phyloP scores from a whole-genome alignment of 2,797 vertebrate genomes.

The Capromys pilorides region DNA sequence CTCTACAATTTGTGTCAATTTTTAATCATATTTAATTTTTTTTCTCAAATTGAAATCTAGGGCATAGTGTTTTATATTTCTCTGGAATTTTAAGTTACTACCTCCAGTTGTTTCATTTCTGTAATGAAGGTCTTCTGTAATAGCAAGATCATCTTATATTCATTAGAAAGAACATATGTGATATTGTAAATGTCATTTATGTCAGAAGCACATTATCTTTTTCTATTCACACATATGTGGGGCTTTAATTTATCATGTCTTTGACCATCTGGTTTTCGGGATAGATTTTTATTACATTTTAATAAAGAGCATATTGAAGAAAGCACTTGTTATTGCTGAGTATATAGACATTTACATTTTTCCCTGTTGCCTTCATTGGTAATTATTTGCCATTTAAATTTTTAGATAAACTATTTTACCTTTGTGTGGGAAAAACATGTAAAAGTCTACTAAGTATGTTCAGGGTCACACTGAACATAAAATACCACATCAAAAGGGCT shows the following conservation, averaged over 20 bases:
- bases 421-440: background rate
- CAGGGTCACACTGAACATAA: background rate
- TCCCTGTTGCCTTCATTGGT: background rate
- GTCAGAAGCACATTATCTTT: slow-evolving; percentile 72
- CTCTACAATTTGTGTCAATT: slow-evolving; percentile 27
- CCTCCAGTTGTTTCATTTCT: slow-evolving; percentile 45
- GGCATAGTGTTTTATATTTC: slow-evolving; percentile 35
- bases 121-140: slow-evolving; percentile 66
- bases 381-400: slow-evolving; percentile 54
- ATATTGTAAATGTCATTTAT: slow-evolving; percentile 78
- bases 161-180: slow-evolving; percentile 77
- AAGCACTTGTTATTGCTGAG: slow-evolving; percentile 55
- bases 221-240: slow-evolving; percentile 68
- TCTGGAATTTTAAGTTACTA: slow-evolving; percentile 23
- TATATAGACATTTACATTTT: slow-evolving; percentile 51
- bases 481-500: background rate
- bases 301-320: slow-evolving; percentile 74
- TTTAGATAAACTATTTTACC: slow-evolving; percentile 12
- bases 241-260: slow-evolving; percentile 79
- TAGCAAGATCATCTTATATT: slow-evolving; percentile 75
- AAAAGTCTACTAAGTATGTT: background rate
- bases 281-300: slow-evolving; percentile 75
- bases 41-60: slow-evolving; percentile 16
- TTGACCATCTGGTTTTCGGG: slow-evolving; percentile 76
- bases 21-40: slow-evolving; percentile 51